These are phyloP conservation scores for Plagiodera versicolora DNA, from an alignment of 2,888 invertebrate genomes.

Conservation along the genomic window DNA sequence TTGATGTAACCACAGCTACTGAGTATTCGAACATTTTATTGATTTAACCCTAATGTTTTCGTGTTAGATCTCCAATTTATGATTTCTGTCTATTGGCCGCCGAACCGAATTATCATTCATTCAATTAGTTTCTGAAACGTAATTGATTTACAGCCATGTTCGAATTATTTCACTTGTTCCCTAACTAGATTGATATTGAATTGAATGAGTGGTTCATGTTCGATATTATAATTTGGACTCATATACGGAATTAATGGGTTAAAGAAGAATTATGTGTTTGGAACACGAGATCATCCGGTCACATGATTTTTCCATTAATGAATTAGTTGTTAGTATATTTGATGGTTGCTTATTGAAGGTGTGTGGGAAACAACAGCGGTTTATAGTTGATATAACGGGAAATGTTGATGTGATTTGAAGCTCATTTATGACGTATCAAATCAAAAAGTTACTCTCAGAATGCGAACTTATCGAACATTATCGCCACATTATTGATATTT, in stretches of 20 bases:
- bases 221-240: slow-evolving; percentile 25
- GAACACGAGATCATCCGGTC: slow-evolving; percentile 11
- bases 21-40: background rate
- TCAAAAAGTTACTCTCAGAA: too few species aligned
- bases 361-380: too few species aligned
- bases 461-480: too few species aligned
- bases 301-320: slow-evolving; percentile 17
- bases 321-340: slow-evolving; percentile 3
- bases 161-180: slow-evolving; percentile 19
- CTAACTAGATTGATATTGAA: slow-evolving; percentile 16
- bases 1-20: too few species aligned
- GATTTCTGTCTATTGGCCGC: slow-evolving; percentile 11
- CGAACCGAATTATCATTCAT: slow-evolving; percentile 9
- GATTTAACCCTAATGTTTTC: background rate
- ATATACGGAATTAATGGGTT: slow-evolving; percentile 25
- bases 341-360: background rate
- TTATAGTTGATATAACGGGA: too few species aligned
- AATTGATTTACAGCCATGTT: slow-evolving; percentile 22
- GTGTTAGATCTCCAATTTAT: slow-evolving; percentile 5
- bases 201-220: slow-evolving; percentile 14
- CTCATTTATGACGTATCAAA: too few species aligned
- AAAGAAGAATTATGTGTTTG: slow-evolving; percentile 20
- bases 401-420: too few species aligned
- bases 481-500: too few species aligned
- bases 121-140: slow-evolving; percentile 14